phyloP scores from a whole-genome alignment of 1,140 invertebrate genomes.

The Bactericera cockerelli region DNA sequence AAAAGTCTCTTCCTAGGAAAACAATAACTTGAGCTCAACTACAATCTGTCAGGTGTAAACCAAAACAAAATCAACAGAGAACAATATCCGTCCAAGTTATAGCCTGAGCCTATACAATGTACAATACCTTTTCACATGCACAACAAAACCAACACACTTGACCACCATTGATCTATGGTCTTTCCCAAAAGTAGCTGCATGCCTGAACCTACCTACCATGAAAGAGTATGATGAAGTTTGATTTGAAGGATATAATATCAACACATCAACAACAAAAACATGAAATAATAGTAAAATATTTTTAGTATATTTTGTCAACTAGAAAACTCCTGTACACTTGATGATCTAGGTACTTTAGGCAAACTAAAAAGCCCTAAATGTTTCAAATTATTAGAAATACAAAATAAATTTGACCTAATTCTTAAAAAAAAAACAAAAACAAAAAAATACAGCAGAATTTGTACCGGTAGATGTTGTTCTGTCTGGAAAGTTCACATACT shows the following conservation, averaged over 20 bases:
- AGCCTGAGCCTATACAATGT: background rate
- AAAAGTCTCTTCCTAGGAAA: background rate
- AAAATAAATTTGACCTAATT: too few species aligned
- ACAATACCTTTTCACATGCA: background rate
- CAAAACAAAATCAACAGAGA: background rate
- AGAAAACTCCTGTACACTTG: too few species aligned
- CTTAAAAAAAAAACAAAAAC: too few species aligned
- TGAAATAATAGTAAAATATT: too few species aligned
- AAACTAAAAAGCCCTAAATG: too few species aligned
- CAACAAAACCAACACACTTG: background rate
- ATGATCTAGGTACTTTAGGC: too few species aligned
- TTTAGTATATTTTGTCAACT: too few species aligned
- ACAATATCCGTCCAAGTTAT: background rate
- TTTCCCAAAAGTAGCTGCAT: background rate
- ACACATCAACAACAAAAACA: too few species aligned
- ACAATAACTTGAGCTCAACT: background rate
- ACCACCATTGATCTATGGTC: background rate
- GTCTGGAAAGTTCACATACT: conserved; percentile 32
- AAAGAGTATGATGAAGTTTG: background rate
- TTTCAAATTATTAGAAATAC: too few species aligned
- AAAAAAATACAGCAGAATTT: too few species aligned
- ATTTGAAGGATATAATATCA: too few species aligned
- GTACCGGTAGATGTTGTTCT: background rate
- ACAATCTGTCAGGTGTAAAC: background rate
- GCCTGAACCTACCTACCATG: background rate